A percentile compares a stretch with the other conserved stretches of the same genome.
These are phyloP conservation scores for Ochropacha duplaris DNA, from an alignment of 2,888 invertebrate genomes.

Conservation along the genomic window DNA sequence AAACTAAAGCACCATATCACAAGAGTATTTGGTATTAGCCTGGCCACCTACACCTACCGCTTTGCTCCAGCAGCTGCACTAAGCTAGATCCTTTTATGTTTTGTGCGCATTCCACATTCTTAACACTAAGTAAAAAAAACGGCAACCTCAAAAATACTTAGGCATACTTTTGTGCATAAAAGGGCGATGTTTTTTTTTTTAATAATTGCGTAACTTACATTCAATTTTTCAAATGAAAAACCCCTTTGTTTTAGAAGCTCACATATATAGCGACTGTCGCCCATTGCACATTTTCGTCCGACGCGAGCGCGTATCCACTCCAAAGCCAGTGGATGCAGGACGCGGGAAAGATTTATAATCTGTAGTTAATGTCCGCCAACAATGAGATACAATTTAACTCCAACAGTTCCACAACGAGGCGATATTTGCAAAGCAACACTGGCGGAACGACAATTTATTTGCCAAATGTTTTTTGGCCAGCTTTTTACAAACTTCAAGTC, in stretches of 20 bases:
- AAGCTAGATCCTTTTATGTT: too few species aligned
- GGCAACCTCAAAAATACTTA: too few species aligned
- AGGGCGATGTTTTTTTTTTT: background rate
- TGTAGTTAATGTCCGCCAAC: constrained; percentile 71
- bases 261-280: background rate
- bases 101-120: too few species aligned
- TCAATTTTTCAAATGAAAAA: background rate
- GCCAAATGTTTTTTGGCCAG: constrained; percentile 68
- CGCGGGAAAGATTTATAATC: constrained; percentile 68
- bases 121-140: too few species aligned
- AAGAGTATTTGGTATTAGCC: too few species aligned
- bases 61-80: too few species aligned
- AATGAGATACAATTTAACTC: constrained; percentile 76
- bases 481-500: constrained; percentile 54
- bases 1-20: too few species aligned
- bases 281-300: constrained; percentile 5
- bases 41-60: too few species aligned
- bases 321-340: constrained; percentile 7
- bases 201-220: background rate
- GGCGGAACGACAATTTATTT: constrained; percentile 52
- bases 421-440: constrained; percentile 67
- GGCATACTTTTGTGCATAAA: too few species aligned
- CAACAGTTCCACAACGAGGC: constrained; percentile 43
- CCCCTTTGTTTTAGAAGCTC: background rate
- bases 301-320: constrained; percentile 3